These are phyloP conservation scores for Gerosis bhagava DNA, from an alignment of 2,888 invertebrate species.

Conservation along the genomic window DNA sequence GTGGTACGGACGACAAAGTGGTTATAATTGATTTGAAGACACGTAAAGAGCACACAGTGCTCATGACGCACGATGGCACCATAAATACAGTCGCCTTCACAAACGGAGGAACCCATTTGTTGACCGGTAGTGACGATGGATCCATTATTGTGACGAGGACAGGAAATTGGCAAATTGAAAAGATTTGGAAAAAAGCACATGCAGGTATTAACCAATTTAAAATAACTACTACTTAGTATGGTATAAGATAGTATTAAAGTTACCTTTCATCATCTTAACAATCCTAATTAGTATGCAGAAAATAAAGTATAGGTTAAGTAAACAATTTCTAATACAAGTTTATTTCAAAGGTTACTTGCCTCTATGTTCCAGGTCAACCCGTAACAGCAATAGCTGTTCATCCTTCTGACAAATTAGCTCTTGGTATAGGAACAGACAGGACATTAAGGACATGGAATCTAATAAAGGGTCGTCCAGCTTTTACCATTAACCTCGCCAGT, in stretches of 20 bases:
- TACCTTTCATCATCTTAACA: no score
- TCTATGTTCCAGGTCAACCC: constrained; percentile 73
- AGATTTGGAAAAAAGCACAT: constrained; percentile 92
- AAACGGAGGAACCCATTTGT: constrained; percentile 88
- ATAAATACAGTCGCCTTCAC: constrained; percentile 91
- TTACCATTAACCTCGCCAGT: constrained; percentile 91
- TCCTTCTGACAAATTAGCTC: constrained; percentile 93
- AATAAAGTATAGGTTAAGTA: no score
- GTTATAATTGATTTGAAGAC: constrained; percentile 91
- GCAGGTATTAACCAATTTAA: no score
- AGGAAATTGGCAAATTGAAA: constrained; percentile 94
- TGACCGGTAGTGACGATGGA: constrained; percentile 94
- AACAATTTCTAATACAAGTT: no score
- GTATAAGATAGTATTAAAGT: no score
- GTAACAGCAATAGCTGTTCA: constrained; percentile 91
- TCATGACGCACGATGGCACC: constrained; percentile 92
- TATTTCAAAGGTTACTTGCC: no score
- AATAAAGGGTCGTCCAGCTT: constrained; percentile 94
- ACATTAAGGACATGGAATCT: constrained; percentile 96
- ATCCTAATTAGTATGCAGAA: no score
- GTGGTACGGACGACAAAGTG: constrained; percentile 94
- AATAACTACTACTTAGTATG: no score
- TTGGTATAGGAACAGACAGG: constrained; percentile 93
- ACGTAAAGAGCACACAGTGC: constrained; percentile 89
- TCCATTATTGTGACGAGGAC: constrained; percentile 90